Percentiles rank a stretch among this genome's conserved stretches.
phyloP scores from a whole-genome alignment of 2,888 invertebrate species.

The Diploptera punctata region DNA sequence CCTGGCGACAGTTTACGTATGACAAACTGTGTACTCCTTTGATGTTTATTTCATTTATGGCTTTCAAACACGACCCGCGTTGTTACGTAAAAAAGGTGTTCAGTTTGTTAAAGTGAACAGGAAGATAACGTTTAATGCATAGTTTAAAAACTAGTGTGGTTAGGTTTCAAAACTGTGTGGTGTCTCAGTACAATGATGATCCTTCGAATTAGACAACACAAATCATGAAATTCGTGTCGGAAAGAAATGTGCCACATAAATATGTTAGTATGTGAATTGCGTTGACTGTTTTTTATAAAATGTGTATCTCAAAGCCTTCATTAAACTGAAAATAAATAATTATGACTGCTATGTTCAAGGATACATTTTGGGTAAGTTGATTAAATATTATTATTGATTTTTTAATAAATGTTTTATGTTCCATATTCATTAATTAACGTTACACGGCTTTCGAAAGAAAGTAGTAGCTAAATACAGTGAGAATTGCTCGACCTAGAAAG shows the following conservation, averaged over 20 bases:
- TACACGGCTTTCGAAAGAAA: no score
- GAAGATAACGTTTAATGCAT: neutral
- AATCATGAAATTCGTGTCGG: no score
- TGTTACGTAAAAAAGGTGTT: neutral
- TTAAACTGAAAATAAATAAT: neutral
- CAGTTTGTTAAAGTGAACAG: neutral
- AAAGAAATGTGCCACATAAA: neutral
- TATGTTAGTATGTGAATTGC: neutral
- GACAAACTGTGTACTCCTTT: neutral
- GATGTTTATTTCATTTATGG: neutral
- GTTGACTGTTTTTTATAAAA: neutral
- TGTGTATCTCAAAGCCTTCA: no score
- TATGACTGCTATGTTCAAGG: constrained; percentile 57
- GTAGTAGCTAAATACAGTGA: no score
- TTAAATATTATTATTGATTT: no score
- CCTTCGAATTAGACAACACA: no score
- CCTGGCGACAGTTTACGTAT: no score
- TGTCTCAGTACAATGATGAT: neutral
- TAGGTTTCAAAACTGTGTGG: neutral
- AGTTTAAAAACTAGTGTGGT: neutral
- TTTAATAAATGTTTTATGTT: no score
- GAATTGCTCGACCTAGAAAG: no score
- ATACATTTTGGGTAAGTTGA: constrained; percentile 64
- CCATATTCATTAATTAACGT: no score
- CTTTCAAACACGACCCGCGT: constrained; percentile 22